Evolutionary conservation across 2,113 vertebrate species (phyloP), one percentile per base, ranked within the genome.

Genomic region (Campylomormyrus tamandua): DNA sequence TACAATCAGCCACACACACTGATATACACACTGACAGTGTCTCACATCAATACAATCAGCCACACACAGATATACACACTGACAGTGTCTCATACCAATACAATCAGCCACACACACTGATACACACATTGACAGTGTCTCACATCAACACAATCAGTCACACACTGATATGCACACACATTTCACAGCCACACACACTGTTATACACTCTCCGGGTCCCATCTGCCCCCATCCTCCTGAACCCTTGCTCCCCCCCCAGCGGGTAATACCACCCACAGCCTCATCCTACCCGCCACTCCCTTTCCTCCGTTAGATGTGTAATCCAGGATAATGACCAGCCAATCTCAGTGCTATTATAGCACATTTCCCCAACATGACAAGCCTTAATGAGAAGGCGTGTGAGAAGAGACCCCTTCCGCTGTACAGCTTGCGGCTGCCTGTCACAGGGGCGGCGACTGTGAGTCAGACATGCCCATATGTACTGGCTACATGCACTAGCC

Each of bases 271-370:
- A 50, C 66, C 24, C 15, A 35, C 15, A 39, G n/a, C 70, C 46
- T 39, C 31, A 3, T 83, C 45, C 48, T 27, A 7, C 9, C 52
- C 49, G 0, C 27, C 31, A 24, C 66, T 42, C 70, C 19, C 5
- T 83, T 27, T 35, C 21, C 19, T 31, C 77, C 19, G 13, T 89
- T 89, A 80, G 49, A 83, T 53, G 88, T 80, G 70, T 53, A 83
- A 80, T 83, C 88, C 49, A 80, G 50, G 35, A 56, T 89, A 89
- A 89, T 89, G 49, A 83, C 49, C 11, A 19, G 39, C 17, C 31
- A 74, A 83, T 89, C 48, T 27, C 17, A 7, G 3, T 7, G 9
- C 11, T 27, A 46, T 50, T 77, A 70, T 9, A 50, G n/a, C 19
- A 4, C 45, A 70, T 49, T 80, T 35, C 10, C 46, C 27, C 58